Percentiles rank a stretch among this genome's conserved stretches.
Evolutionary conservation across 2,113 vertebrate genomes (phyloP).

Genomic region (Amphiprion percula): DNA sequence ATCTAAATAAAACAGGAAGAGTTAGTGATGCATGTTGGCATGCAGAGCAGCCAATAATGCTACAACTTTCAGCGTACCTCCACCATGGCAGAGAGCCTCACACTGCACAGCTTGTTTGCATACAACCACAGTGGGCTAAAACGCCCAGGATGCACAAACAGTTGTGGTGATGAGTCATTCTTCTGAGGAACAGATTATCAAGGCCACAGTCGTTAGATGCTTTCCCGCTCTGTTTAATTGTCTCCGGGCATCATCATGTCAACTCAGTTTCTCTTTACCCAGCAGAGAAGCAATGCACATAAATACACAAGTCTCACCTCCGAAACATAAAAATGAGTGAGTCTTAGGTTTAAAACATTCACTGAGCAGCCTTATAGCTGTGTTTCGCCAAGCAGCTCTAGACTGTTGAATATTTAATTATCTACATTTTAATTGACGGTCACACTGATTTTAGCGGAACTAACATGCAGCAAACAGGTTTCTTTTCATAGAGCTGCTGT

Average conservation of each 20-base stretch:
- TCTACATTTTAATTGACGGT: background rate
- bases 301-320: background rate
- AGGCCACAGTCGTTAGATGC: slow-evolving; percentile 11
- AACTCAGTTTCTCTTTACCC: background rate
- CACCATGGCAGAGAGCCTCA: slow-evolving; percentile 9
- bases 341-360: background rate
- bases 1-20: slow-evolving; percentile 77
- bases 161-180: slow-evolving; percentile 60
- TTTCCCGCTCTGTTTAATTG: slow-evolving; percentile 20
- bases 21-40: slow-evolving; percentile 64
- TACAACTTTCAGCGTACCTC: slow-evolving; percentile 45
- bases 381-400: background rate
- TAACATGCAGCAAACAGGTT: background rate
- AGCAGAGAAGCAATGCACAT: background rate
- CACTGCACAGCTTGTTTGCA: slow-evolving; percentile 27
- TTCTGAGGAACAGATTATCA: slow-evolving; percentile 39
- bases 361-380: background rate
- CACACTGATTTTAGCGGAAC: background rate
- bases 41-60: slow-evolving; percentile 34
- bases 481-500: background rate
- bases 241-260: background rate
- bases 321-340: background rate
- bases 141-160: slow-evolving; percentile 27
- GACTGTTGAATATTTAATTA: background rate
- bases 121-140: slow-evolving; percentile 16